These are phyloP conservation scores for Ethmia dodecea DNA, from an alignment of 2,888 invertebrate species.

Conservation along the genomic window DNA sequence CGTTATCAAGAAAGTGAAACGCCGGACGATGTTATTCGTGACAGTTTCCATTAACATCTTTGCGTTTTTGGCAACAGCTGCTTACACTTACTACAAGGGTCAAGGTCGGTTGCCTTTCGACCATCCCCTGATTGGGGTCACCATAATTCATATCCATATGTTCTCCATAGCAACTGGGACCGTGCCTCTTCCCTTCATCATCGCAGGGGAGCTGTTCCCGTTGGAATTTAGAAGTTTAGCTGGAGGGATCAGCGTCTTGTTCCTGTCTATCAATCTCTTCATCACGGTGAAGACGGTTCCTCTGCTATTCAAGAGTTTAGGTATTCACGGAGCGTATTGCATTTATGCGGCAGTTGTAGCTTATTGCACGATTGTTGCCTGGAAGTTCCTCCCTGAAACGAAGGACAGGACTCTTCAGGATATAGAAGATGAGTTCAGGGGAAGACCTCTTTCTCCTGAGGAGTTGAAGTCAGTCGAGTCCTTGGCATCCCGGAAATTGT, in stretches of 20 bases:
- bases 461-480: constrained; percentile 37
- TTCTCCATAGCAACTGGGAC: constrained; percentile 76
- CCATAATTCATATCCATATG: constrained; percentile 58
- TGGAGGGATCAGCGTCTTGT: constrained; percentile 50
- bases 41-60: constrained; percentile 40
- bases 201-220: constrained; percentile 83
- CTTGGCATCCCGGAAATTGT: constrained; percentile 28
- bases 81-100: constrained; percentile 38
- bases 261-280: constrained; percentile 46
- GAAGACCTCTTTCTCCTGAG: constrained; percentile 33
- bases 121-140: constrained; percentile 38
- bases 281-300: constrained; percentile 50
- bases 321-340: constrained; percentile 44
- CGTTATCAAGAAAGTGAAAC: constrained; percentile 51
- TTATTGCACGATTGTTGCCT: constrained; percentile 41
- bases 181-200: constrained; percentile 81
- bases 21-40: constrained; percentile 44
- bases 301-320: constrained; percentile 33
- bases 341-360: constrained; percentile 39
- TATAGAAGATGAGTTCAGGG: constrained; percentile 59
- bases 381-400: constrained; percentile 50
- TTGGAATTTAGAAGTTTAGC: constrained; percentile 78
- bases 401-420: constrained; percentile 59
- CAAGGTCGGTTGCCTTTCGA: constrained; percentile 29
- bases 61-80: constrained; percentile 38